Conservation (phyloP, 37 sponge, comb jelly and placozoan genomes). For the Chondrosia reniformis region DNA sequence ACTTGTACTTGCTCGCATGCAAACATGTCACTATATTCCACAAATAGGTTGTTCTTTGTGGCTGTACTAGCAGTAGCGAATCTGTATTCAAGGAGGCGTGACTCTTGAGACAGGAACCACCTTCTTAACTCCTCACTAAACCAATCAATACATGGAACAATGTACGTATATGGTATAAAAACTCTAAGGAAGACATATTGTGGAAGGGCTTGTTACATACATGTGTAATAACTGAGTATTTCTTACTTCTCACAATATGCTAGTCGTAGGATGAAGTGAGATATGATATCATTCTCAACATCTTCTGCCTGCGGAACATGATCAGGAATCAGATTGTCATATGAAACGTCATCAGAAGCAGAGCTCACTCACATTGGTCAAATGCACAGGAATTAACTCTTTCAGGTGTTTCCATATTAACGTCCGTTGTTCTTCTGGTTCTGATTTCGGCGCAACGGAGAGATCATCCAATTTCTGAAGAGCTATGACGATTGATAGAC, state of each 20-base stretch:
- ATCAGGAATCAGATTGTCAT: too few relatives aligned
- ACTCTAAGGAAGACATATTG: too few relatives aligned
- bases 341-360: too few relatives aligned
- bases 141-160: neutral
- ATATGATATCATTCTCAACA: constrained; percentile 80
- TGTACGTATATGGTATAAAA: too few relatives aligned
- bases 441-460: too few relatives aligned
- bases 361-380: too few relatives aligned
- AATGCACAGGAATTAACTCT: too few relatives aligned
- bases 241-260: constrained; percentile 85
- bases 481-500: too few relatives aligned
- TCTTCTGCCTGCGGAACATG: constrained; percentile 39
- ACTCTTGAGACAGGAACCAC: constrained; percentile 80
- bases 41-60: too few relatives aligned
- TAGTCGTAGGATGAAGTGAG: constrained; percentile 93
- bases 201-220: too few relatives aligned
- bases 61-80: neutral
- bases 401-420: too few relatives aligned
- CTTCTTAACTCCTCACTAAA: constrained; percentile 74
- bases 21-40: neutral
- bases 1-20: neutral
- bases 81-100: constrained; percentile 35
- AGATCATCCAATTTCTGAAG: neutral
- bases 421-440: too few relatives aligned
- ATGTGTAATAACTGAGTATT: neutral